Conservation (phyloP, 2,113 vertebrate species). For the Orientallactaga bullata region DNA sequence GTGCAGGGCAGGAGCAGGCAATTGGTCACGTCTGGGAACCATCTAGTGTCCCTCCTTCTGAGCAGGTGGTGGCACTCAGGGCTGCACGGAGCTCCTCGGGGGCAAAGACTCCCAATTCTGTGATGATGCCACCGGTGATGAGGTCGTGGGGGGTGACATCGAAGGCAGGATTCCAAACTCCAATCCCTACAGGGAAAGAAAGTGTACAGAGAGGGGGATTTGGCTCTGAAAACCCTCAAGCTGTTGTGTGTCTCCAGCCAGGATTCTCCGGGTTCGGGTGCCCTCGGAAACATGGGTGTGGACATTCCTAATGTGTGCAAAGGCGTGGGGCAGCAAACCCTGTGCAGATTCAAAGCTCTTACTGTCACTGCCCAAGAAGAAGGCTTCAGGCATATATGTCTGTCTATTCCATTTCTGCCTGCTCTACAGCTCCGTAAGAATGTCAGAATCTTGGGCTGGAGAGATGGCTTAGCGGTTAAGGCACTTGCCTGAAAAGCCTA, state of each 20-base stretch:
- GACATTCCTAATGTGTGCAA: fast-evolving
- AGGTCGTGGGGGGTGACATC: constrained; percentile 94
- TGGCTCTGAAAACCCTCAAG: background rate
- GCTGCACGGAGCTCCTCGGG: constrained; percentile 91
- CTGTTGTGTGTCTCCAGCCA: background rate
- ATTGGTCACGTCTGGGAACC: background rate
- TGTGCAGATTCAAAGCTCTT: background rate
- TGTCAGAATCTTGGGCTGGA: background rate
- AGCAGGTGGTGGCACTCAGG: constrained; percentile 79
- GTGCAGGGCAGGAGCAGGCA: background rate
- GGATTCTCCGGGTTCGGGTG: background rate
- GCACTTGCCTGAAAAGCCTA: too few species aligned
- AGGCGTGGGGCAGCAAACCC: background rate
- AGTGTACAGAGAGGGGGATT: background rate
- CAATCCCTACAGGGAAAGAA: constrained; percentile 87
- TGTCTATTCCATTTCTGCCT: background rate
- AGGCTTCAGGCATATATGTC: background rate
- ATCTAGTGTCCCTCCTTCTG: background rate
- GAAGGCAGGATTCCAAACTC: constrained; percentile 96
- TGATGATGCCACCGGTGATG: constrained; percentile 96
- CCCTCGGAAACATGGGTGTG: background rate
- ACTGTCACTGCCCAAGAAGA: background rate
- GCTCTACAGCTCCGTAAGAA: background rate
- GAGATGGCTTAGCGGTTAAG: too few species aligned
- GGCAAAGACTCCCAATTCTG: constrained; percentile 93